Evolutionary conservation across 2,888 invertebrate species (phyloP).

Genomic region (Blomia tropicalis): DNA sequence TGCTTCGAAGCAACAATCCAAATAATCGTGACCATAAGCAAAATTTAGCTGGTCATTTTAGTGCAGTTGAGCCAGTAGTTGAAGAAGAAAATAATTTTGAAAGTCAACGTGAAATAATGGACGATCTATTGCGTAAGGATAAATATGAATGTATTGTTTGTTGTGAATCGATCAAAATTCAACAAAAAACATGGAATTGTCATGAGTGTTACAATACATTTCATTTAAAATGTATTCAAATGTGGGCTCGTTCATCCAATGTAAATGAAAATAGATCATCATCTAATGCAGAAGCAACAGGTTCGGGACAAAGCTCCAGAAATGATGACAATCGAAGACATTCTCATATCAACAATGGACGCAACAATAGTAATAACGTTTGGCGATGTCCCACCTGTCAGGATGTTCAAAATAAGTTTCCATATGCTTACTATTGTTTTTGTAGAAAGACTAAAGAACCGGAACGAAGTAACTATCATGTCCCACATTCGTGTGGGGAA

Average conservation of each 20-base stretch:
- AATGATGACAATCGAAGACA: background rate
- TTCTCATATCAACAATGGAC: no score
- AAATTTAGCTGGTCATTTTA: no score
- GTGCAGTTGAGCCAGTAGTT: background rate
- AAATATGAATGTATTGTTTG: conserved; percentile 73
- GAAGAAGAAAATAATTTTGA: conserved; percentile 5
- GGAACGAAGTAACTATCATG: conserved; percentile 53
- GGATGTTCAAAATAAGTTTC: conserved; percentile 54
- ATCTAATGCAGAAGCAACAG: background rate
- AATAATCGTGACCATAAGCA: background rate
- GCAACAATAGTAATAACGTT: background rate
- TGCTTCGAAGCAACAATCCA: background rate
- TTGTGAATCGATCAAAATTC: conserved; percentile 64
- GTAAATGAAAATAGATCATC: background rate
- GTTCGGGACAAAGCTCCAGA: background rate
- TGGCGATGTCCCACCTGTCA: conserved; percentile 97
- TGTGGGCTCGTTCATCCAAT: conserved; percentile 47
- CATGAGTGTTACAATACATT: conserved; percentile 76
- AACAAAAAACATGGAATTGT: conserved; percentile 77
- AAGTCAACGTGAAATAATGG: conserved; percentile 23
- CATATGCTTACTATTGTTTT: conserved; percentile 70
- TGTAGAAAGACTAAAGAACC: conserved; percentile 66
- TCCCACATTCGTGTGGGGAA: conserved; percentile 82
- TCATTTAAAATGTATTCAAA: conserved; percentile 71
- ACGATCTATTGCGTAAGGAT: conserved; percentile 20